Conservation (phyloP, 2,113 vertebrate genomes). For the Macrotis lagotis region DNA sequence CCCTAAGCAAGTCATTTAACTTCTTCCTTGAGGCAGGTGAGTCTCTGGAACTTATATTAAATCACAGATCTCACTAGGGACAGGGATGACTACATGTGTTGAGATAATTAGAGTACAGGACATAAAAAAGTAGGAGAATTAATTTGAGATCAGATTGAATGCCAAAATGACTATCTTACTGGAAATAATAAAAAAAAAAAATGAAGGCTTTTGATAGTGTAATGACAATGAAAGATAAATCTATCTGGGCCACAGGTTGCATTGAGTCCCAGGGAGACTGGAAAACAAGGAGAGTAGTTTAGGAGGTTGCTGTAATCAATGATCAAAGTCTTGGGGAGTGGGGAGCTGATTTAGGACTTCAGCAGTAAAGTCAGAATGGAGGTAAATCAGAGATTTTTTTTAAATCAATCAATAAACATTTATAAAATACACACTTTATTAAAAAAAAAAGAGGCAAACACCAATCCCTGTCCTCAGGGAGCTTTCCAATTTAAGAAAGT, state of each 20-base stretch:
- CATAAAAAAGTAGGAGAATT: background rate
- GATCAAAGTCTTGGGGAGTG: background rate
- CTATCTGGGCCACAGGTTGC: background rate
- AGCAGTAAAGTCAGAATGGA: background rate
- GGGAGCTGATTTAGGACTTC: background rate
- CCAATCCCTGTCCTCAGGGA: background rate
- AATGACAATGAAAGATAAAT: background rate
- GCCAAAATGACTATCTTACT: background rate
- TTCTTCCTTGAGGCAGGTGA: background rate
- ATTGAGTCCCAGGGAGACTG: background rate
- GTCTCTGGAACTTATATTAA: background rate
- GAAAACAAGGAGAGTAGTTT: background rate
- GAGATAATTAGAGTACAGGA: constrained; percentile 2
- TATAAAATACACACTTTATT: background rate
- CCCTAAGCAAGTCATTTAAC: background rate
- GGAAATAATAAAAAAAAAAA: background rate
- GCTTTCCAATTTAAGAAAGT: background rate
- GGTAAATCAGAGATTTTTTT: background rate
- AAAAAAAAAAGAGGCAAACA: background rate
- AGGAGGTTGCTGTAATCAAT: background rate
- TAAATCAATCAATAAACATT: background rate
- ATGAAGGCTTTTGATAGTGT: background rate
- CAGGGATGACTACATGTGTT: background rate
- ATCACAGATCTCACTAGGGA: background rate
- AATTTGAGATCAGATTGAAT: background rate